phyloP scores from a whole-genome alignment of 2,797 vertebrate species.

The Neopelma chrysocephalum region DNA sequence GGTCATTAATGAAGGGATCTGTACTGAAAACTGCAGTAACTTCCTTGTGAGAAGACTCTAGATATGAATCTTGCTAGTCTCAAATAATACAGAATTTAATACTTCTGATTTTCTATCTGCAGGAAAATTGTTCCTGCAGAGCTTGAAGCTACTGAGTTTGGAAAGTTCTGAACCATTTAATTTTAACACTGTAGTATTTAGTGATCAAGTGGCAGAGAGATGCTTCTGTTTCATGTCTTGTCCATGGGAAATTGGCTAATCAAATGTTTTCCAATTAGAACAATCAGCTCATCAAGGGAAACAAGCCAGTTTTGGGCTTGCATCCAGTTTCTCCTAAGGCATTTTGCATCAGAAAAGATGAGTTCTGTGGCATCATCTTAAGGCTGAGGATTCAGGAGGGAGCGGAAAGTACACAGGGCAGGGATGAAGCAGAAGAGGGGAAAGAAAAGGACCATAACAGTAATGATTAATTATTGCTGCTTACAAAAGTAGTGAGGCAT shows the following conservation, averaged over 20 bases:
- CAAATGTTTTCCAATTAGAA: conserved; percentile 45
- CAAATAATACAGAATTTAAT: neutral
- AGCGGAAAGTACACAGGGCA: neutral
- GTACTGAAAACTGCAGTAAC: neutral
- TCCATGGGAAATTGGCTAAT: conserved; percentile 33
- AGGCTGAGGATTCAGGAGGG: neutral
- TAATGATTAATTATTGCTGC: neutral
- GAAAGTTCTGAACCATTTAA: neutral
- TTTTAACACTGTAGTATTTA: neutral
- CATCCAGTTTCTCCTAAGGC: conserved; percentile 39
- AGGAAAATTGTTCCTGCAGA: neutral
- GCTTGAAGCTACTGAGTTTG: neutral
- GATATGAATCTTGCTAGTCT: neutral
- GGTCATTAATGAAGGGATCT: neutral
- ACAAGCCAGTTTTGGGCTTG: neutral
- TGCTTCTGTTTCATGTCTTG: conserved; percentile 10
- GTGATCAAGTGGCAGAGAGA: neutral
- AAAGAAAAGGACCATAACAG: neutral
- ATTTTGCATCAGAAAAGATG: neutral
- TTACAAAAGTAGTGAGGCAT: neutral
- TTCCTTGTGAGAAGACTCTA: neutral
- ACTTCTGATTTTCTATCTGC: neutral
- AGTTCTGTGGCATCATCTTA: neutral
- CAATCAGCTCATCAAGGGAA: conserved; percentile 26
- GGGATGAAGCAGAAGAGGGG: neutral